phyloP scores from a whole-genome alignment of 2,797 vertebrate genomes.

The Poeciliopsis paucimaculata region DNA sequence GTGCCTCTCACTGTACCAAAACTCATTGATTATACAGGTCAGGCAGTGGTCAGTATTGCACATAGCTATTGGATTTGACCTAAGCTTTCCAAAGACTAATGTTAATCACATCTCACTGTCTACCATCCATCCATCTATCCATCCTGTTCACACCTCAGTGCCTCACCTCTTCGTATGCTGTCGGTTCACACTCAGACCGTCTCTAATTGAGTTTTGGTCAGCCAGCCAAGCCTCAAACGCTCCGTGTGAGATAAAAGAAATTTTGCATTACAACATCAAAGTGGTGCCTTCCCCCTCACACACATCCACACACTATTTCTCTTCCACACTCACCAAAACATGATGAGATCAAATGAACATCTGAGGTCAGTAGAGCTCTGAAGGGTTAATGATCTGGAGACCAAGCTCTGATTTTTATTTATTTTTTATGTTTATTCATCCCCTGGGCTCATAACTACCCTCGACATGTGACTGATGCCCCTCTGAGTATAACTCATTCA shows the following conservation, averaged over 20 bases:
- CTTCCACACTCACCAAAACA: constrained; percentile 48
- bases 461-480: constrained; percentile 16
- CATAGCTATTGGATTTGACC: background rate
- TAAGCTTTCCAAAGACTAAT: background rate
- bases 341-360: constrained; percentile 61
- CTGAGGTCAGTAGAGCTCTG: constrained; percentile 57
- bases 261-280: constrained; percentile 67
- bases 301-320: constrained; percentile 18
- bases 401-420: constrained; percentile 33
- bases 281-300: constrained; percentile 8
- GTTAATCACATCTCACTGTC: background rate
- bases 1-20: background rate
- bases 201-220: constrained; percentile 70
- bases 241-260: constrained; percentile 68
- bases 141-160: constrained; percentile 45
- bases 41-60: background rate
- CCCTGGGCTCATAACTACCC: constrained; percentile 35
- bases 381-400: constrained; percentile 69
- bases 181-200: constrained; percentile 38
- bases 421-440: constrained; percentile 35
- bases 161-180: constrained; percentile 63
- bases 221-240: constrained; percentile 45
- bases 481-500: constrained; percentile 36
- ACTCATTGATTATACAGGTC: background rate
- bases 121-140: background rate